Conservation (phyloP, 2,888 invertebrate species). For the Gasteruption jaculator region DNA sequence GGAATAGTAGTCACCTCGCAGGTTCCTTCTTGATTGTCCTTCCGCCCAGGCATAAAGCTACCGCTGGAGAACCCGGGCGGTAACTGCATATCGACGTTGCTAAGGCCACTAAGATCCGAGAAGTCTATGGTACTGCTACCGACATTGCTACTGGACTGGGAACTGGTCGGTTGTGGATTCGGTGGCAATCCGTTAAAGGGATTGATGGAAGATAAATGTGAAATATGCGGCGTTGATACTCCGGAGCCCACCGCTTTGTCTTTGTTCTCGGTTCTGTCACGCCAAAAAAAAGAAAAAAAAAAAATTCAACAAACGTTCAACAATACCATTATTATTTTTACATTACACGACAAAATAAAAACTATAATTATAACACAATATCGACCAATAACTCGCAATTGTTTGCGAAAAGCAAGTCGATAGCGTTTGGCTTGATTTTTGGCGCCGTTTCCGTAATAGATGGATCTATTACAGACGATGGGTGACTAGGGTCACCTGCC, state of each 20-base stretch:
- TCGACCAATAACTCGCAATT: no score
- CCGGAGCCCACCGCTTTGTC: constrained; percentile 33
- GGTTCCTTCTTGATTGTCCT: constrained; percentile 41
- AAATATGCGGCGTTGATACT: constrained; percentile 34
- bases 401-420: no score
- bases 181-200: constrained; percentile 32
- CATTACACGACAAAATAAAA: no score
- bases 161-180: constrained; percentile 36
- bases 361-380: no score
- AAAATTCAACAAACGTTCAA: constrained; percentile 2
- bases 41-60: constrained; percentile 30
- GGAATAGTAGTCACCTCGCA: constrained; percentile 44
- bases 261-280: constrained; percentile 36
- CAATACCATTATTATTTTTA: not conserved
- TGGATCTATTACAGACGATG: no score
- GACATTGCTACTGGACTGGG: no score
- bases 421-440: no score
- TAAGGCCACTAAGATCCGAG: constrained; percentile 39
- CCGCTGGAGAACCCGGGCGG: constrained; percentile 27
- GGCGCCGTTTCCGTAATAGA: no score
- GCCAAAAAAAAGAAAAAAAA: no score
- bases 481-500: no score
- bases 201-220: constrained; percentile 31
- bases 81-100: constrained; percentile 37
- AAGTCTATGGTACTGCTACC: constrained; percentile 32